phyloP scores from a whole-genome alignment of 1,140 invertebrate genomes.

The Wiebesia pumilae region DNA sequence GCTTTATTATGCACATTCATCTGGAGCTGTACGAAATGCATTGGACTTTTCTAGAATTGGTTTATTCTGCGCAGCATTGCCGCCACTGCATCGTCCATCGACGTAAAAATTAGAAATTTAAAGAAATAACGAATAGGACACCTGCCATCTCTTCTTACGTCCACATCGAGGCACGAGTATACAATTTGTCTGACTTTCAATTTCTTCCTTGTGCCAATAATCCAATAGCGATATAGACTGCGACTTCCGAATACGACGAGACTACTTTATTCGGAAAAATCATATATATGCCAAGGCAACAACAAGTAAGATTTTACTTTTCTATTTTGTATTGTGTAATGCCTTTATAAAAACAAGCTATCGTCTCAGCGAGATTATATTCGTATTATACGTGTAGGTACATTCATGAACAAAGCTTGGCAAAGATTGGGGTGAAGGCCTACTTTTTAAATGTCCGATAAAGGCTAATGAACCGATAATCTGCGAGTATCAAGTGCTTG shows the following conservation, averaged over 20 bases:
- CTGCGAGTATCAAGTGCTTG: slow-evolving; percentile 10
- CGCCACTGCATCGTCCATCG: too few species aligned
- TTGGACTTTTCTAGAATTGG: neutral
- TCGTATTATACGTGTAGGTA: neutral
- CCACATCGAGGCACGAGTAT: neutral
- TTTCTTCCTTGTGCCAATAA: neutral
- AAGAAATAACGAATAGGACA: neutral
- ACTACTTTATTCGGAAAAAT: neutral
- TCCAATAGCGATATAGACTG: neutral
- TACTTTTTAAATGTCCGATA: slow-evolving; percentile 12
- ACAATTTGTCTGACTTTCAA: neutral
- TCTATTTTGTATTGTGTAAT: neutral
- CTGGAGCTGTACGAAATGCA: neutral
- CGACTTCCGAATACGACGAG: neutral
- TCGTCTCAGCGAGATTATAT: neutral
- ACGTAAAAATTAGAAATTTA: too few species aligned
- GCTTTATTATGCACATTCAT: neutral
- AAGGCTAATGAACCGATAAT: slow-evolving; percentile 5
- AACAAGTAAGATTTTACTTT: neutral
- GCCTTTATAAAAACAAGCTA: neutral
- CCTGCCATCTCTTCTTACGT: neutral
- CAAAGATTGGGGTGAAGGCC: slow-evolving; percentile 9
- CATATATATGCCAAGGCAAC: neutral
- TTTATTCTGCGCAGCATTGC: neutral
- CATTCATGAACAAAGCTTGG: slow-evolving; percentile 1